phyloP scores from a whole-genome alignment of 1,140 invertebrate genomes.

The Bombus waltoni region DNA sequence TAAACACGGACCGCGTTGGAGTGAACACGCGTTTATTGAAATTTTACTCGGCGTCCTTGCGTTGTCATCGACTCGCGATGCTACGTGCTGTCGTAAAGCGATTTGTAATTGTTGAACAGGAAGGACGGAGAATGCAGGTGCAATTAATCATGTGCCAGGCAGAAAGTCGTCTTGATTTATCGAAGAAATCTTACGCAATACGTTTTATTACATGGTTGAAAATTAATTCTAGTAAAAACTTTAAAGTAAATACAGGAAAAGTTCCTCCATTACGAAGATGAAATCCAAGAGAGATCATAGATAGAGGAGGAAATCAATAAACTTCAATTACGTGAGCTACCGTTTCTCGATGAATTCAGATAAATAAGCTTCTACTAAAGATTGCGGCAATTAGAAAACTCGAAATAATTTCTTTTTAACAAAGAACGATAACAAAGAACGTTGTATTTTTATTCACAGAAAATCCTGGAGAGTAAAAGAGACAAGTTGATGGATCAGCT shows the following conservation, averaged over 20 bases:
- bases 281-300: too few relatives aligned
- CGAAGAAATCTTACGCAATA: neutral
- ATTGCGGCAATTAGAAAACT: neutral
- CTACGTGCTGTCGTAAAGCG: neutral
- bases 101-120: slow-evolving; percentile 17
- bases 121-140: neutral
- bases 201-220: neutral
- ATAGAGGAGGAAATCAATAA: neutral
- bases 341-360: neutral
- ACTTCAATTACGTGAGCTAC: neutral
- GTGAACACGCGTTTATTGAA: slow-evolving; percentile 6
- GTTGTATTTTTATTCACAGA: slow-evolving; percentile 82
- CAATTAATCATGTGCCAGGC: neutral
- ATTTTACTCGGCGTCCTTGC: slow-evolving; percentile 18
- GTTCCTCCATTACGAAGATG: too few relatives aligned
- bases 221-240: neutral
- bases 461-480: slow-evolving; percentile 89
- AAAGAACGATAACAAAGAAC: neutral
- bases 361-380: neutral
- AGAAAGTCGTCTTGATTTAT: slow-evolving; percentile 21
- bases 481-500: slow-evolving; percentile 91
- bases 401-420: neutral
- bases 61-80: neutral
- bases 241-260: neutral
- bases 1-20: neutral